Conservation (phyloP, 2,888 invertebrate species). For the Zootermopsis nevadensis region DNA sequence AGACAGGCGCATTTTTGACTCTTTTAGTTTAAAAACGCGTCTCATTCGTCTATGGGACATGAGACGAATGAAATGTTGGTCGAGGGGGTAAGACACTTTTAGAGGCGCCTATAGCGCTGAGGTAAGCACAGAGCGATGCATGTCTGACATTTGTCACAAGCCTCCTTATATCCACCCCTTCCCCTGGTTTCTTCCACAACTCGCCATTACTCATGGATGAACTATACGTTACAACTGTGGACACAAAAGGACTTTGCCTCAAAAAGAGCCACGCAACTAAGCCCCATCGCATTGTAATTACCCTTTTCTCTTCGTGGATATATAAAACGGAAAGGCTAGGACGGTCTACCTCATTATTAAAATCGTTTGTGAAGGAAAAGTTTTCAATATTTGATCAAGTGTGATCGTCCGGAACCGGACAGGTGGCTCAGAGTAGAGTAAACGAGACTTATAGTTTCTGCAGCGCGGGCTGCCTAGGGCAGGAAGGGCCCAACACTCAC, state of each 20-base stretch:
- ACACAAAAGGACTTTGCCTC: conserved; percentile 40
- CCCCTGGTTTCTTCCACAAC: not conserved
- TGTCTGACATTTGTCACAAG: conserved; percentile 38
- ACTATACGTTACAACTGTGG: conserved; percentile 8
- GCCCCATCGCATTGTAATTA: conserved; percentile 46
- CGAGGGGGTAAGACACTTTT: too few relatives aligned
- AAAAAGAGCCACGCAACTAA: conserved; percentile 40
- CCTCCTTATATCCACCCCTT: conserved; percentile 20
- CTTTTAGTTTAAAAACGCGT: too few relatives aligned
- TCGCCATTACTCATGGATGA: conserved; percentile 45
- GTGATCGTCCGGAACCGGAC: conserved; percentile 52
- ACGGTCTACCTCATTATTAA: conserved; percentile 52
- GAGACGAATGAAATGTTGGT: too few relatives aligned
- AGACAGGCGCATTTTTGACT: too few relatives aligned
- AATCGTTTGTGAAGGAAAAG: conserved; percentile 53
- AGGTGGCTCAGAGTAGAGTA: conserved; percentile 45
- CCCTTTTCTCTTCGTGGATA: conserved; percentile 41
- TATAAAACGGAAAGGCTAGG: conserved; percentile 41
- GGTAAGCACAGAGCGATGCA: not conserved
- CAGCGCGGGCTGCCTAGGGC: not conserved
- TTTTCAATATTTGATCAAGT: conserved; percentile 53
- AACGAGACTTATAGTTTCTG: conserved; percentile 29
- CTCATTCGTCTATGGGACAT: too few relatives aligned
- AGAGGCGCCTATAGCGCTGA: too few relatives aligned
- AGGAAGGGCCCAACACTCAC: conserved; percentile 4